A percentile compares a stretch with the other conserved stretches of the same genome.
Evolutionary conservation across 2,113 vertebrate genomes (phyloP).

Genomic region (Paradoxurus hermaphroditus): DNA sequence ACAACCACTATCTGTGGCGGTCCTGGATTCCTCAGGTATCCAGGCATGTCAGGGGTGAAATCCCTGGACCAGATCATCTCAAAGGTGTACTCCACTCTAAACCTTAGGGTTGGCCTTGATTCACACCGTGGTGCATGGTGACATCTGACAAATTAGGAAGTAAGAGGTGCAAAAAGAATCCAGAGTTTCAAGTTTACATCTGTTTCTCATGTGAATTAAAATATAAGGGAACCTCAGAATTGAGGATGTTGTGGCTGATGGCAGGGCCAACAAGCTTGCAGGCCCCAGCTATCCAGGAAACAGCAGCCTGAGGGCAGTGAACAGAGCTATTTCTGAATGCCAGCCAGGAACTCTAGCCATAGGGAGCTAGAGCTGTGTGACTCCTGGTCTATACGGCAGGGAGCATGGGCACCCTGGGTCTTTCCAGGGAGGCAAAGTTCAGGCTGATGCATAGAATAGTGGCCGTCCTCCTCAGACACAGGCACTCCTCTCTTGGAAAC

Average conservation of each 20-base stretch:
- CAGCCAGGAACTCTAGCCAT: no score
- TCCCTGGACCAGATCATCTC: background rate
- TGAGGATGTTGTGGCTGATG: background rate
- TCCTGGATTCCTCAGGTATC: background rate
- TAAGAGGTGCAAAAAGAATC: background rate
- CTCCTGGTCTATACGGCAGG: background rate
- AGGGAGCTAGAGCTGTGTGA: background rate
- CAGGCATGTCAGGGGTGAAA: background rate
- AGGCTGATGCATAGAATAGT: no score
- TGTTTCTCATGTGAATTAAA: background rate
- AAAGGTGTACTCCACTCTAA: background rate
- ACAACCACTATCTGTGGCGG: background rate
- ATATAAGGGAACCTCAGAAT: background rate
- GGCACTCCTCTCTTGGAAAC: background rate
- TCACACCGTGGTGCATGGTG: fast-evolving
- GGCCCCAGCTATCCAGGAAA: background rate
- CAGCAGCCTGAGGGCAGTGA: fast-evolving
- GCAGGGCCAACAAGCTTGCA: background rate
- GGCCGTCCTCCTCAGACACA: background rate
- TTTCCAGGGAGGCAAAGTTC: background rate
- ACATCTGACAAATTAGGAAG: background rate
- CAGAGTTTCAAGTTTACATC: background rate
- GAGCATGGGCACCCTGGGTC: no score
- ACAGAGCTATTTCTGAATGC: no score
- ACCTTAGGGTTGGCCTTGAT: background rate